Conservation (phyloP, 2,797 vertebrate genomes). For the Siniperca obscura region DNA sequence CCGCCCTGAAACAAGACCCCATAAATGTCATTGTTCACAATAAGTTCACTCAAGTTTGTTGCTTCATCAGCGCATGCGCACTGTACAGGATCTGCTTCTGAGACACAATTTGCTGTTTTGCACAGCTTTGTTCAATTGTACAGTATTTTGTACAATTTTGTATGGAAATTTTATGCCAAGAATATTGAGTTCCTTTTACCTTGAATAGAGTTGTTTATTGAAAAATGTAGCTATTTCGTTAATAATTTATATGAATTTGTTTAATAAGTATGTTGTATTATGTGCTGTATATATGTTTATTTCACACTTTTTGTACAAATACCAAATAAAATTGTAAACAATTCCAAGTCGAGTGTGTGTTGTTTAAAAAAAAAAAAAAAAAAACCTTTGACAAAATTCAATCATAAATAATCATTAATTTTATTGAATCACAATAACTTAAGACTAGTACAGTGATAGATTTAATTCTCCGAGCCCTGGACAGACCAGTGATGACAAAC, state of each 20-base stretch:
- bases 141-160: conserved; percentile 94
- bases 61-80: conserved; percentile 53
- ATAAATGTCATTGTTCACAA: conserved; percentile 28
- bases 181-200: conserved; percentile 86
- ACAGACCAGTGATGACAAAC: conserved; percentile 88
- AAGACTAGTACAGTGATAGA: conserved; percentile 98
- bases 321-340: conserved; percentile 83
- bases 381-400: conserved; percentile 39
- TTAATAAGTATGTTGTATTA: conserved; percentile 92
- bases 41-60: conserved; percentile 34
- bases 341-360: conserved; percentile 22
- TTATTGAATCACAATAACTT: conserved; percentile 99
- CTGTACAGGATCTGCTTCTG: conserved; percentile 80
- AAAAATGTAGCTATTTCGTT: conserved; percentile 89
- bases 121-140: conserved; percentile 94
- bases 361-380: background rate
- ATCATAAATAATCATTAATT: conserved; percentile 96
- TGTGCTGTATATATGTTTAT: conserved; percentile 90
- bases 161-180: conserved; percentile 97
- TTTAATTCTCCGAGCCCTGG: conserved; percentile 87
- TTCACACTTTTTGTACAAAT: conserved; percentile 82
- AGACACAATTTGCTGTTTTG: conserved; percentile 89
- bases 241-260: conserved; percentile 98
- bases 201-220: conserved; percentile 85
- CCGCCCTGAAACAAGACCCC: conserved; percentile 47